These are phyloP conservation scores for Drosophila histrio DNA, from an alignment of 2,888 invertebrate species.

Conservation along the genomic window DNA sequence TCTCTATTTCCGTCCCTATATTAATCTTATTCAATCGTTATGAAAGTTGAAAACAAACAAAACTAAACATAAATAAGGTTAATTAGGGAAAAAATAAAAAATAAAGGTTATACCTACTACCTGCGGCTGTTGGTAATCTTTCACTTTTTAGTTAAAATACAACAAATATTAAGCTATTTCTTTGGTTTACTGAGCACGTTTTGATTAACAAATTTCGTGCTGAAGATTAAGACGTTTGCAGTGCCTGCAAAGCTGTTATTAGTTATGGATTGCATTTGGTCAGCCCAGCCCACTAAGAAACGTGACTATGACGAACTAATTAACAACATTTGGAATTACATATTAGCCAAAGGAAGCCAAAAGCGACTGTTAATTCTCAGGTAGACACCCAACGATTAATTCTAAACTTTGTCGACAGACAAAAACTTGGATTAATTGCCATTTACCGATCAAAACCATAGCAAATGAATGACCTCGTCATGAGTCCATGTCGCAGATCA, in stretches of 20 bases:
- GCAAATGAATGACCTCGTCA: constrained; percentile 28
- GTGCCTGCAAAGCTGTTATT: constrained; percentile 37
- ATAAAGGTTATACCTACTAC: constrained; percentile 5
- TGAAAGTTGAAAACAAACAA: not conserved
- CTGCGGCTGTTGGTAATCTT: constrained; percentile 29
- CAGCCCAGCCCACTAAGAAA: constrained; percentile 29
- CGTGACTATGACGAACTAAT: constrained; percentile 48
- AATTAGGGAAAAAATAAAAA: constrained; percentile 22
- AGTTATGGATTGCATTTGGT: constrained; percentile 55
- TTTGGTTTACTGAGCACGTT: constrained; percentile 37
- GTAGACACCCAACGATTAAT: constrained; percentile 27
- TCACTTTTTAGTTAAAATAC: constrained; percentile 7
- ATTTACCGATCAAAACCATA: constrained; percentile 28
- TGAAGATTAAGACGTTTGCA: constrained; percentile 54
- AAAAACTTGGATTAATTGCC: constrained; percentile 41
- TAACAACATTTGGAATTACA: constrained; percentile 34
- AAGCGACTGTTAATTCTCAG: constrained; percentile 28
- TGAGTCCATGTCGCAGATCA: constrained; percentile 10
- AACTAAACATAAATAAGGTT: constrained; percentile 19
- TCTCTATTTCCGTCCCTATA: constrained; percentile 21
- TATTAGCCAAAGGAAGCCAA: constrained; percentile 16
- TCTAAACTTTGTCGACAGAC: constrained; percentile 42
- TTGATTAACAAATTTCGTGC: constrained; percentile 56
- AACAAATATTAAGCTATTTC: constrained; percentile 35
- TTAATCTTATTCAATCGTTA: constrained; percentile 16